Conservation (phyloP, 2,113 vertebrate genomes). For the Struthio camelus region DNA sequence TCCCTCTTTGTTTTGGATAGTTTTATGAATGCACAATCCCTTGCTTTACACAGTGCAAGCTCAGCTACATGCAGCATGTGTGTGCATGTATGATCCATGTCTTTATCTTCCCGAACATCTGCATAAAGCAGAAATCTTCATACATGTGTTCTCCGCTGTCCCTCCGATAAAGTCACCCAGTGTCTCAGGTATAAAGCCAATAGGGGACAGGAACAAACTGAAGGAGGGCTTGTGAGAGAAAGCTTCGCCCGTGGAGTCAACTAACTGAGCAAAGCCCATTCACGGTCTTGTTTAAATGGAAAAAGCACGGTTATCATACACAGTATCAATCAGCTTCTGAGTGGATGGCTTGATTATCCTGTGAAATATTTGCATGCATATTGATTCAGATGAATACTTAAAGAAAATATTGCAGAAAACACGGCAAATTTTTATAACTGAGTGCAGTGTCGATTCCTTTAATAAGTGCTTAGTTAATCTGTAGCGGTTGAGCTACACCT, state of each 20-base stretch:
- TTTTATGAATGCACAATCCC: neutral
- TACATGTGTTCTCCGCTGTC: neutral
- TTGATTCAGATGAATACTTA: neutral
- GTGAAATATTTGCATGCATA: neutral
- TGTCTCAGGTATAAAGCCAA: neutral
- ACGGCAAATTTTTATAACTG: neutral
- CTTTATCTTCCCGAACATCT: neutral
- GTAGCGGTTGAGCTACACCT: neutral
- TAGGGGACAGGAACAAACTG: neutral
- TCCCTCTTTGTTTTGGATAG: neutral
- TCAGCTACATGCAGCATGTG: neutral
- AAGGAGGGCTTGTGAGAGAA: neutral
- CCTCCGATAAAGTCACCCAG: accelerated
- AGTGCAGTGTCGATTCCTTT: neutral
- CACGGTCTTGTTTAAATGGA: neutral
- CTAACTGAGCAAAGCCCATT: neutral
- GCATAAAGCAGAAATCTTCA: neutral
- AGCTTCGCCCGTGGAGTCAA: neutral
- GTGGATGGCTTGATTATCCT: neutral
- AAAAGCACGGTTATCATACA: neutral
- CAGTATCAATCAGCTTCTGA: neutral
- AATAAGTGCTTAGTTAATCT: slow-evolving; percentile 5
- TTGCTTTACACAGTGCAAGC: neutral
- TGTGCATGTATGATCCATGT: neutral
- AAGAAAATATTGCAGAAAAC: neutral